phyloP scores from a whole-genome alignment of 2,888 invertebrate genomes.

The Acleris sparsana region DNA sequence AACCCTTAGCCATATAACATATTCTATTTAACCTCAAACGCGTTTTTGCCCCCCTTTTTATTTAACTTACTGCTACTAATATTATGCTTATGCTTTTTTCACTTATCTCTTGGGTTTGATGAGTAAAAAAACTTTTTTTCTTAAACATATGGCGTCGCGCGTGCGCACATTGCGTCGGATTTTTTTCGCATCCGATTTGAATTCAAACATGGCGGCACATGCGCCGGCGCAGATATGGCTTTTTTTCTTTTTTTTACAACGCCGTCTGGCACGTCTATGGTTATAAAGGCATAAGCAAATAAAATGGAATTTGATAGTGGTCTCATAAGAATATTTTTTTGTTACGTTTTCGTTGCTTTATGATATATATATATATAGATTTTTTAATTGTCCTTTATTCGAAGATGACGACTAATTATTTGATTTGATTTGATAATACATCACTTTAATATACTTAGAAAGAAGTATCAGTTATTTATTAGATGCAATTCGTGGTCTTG shows the following conservation, averaged over 20 bases:
- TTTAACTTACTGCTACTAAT: conserved; percentile 38
- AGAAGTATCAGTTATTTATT: too few species aligned
- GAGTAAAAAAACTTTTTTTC: conserved; percentile 36
- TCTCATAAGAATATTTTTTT: conserved; percentile 8
- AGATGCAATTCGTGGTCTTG: too few species aligned
- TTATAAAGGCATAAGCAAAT: conserved; percentile 35
- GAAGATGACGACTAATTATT: too few species aligned
- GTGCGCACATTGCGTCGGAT: conserved; percentile 38
- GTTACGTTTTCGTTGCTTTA: not conserved
- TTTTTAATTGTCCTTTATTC: not conserved
- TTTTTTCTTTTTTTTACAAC: conserved; percentile 29
- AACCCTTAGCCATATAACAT: conserved; percentile 35
- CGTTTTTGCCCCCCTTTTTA: conserved; percentile 37
- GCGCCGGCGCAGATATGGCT: conserved; percentile 27
- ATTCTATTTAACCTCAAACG: conserved; percentile 37
- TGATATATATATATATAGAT: not conserved
- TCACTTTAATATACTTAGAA: too few species aligned
- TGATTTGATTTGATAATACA: too few species aligned
- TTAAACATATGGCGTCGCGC: conserved; percentile 34
- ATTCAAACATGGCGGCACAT: conserved; percentile 34
- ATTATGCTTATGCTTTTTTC: conserved; percentile 39
- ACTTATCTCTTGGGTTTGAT: conserved; percentile 37
- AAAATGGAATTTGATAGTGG: conserved; percentile 23
- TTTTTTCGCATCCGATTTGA: conserved; percentile 39
- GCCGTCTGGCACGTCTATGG: conserved; percentile 33